Evolutionary conservation across 2,888 invertebrate genomes (phyloP).

Genomic region (Pollenia angustigena): DNA sequence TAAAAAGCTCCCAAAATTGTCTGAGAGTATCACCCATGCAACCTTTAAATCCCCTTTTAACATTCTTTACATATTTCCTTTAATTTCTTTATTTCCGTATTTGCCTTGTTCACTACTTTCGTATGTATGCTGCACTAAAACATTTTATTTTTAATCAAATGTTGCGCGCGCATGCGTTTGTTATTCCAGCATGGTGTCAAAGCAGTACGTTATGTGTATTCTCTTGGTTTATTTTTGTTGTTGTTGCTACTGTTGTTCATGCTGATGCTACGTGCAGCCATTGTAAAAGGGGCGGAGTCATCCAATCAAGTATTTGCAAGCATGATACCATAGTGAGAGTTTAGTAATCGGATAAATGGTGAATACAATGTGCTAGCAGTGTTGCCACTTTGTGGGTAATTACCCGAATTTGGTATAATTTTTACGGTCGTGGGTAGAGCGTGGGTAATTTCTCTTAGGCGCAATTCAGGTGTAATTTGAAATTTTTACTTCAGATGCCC

Average conservation of each 20-base stretch:
- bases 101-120: slow-evolving; percentile 19
- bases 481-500: no score
- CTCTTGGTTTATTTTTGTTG: slow-evolving; percentile 6
- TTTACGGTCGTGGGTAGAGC: no score
- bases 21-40: not conserved
- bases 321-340: slow-evolving; percentile 2
- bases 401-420: no score
- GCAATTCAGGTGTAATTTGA: no score
- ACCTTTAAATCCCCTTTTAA: not conserved
- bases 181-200: slow-evolving; percentile 44
- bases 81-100: slow-evolving; percentile 8
- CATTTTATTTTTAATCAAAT: slow-evolving; percentile 20
- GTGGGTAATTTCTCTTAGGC: no score
- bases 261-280: slow-evolving; percentile 76
- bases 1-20: slow-evolving; percentile 48
- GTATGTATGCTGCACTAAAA: not conserved
- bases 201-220: not conserved
- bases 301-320: not conserved
- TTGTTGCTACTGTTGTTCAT: slow-evolving; percentile 23
- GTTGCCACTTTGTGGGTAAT: no score
- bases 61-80: slow-evolving; percentile 31
- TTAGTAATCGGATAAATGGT: not conserved
- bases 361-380: not conserved
- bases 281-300: slow-evolving; percentile 83
- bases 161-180: slow-evolving; percentile 77